Evolutionary conservation across 2,797 vertebrate species (phyloP).

Genomic region (Decapterus maruadsi): DNA sequence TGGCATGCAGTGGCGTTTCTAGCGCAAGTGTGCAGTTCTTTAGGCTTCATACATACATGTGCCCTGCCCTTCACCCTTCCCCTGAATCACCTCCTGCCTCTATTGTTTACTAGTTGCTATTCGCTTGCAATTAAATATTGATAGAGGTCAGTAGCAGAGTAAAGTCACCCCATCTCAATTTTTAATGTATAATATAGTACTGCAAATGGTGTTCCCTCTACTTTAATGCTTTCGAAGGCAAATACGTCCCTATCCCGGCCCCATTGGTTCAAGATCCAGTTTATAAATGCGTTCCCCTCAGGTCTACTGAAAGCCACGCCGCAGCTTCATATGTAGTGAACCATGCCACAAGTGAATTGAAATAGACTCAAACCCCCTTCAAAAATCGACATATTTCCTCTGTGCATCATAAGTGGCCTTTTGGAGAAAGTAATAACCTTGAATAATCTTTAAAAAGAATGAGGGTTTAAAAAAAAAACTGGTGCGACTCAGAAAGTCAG

Average conservation of each 20-base stretch:
- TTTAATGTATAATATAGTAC: conserved; percentile 83
- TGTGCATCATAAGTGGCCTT: conserved; percentile 73
- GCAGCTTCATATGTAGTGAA: conserved; percentile 71
- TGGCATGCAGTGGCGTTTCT: neutral
- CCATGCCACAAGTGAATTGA: conserved; percentile 74
- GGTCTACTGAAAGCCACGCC: conserved; percentile 72
- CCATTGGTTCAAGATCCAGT: conserved; percentile 61
- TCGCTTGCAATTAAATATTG: conserved; percentile 76
- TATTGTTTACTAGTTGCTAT: conserved; percentile 79
- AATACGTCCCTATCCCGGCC: conserved; percentile 51
- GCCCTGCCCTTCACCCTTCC: conserved; percentile 63
- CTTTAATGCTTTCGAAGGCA: conserved; percentile 69
- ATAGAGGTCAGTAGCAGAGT: conserved; percentile 75
- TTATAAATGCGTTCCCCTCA: conserved; percentile 74
- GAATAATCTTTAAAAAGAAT: conserved; percentile 73
- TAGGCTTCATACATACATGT: conserved; percentile 25
- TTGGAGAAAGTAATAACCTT: conserved; percentile 78
- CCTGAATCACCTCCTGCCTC: conserved; percentile 46
- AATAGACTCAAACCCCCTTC: conserved; percentile 66
- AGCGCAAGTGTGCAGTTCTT: conserved; percentile 21
- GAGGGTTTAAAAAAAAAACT: neutral
- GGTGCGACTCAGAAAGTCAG: conserved; percentile 22
- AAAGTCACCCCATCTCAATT: conserved; percentile 78
- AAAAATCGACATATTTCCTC: conserved; percentile 72
- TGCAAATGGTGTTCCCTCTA: conserved; percentile 71